phyloP scores from a whole-genome alignment of 2,113 vertebrate species.

The Pagrus major region DNA sequence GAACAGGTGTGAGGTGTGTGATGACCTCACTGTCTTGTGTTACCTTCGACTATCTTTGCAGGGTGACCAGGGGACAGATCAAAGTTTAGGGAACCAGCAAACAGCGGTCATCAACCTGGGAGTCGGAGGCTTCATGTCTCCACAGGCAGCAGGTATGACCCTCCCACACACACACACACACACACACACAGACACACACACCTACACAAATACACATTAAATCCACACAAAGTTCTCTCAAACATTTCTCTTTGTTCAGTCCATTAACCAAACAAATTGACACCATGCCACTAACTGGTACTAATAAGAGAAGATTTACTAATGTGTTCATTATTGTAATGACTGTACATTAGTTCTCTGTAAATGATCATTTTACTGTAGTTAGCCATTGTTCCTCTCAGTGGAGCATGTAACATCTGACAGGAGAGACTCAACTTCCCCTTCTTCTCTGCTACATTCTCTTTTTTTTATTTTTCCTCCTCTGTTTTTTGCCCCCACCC shows the following conservation, averaged over 20 bases:
- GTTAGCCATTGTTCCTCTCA: constrained; percentile 56
- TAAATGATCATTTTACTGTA: constrained; percentile 52
- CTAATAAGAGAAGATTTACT: constrained; percentile 52
- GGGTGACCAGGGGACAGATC: constrained; percentile 92
- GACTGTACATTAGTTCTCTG: constrained; percentile 44
- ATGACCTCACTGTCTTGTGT: not conserved
- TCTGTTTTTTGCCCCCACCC: constrained; percentile 75
- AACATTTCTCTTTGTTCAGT: constrained; percentile 27
- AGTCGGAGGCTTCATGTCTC: constrained; percentile 93
- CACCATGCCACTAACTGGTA: constrained; percentile 50
- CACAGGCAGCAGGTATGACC: constrained; percentile 88
- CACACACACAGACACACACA: no score
- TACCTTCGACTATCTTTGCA: constrained; percentile 72
- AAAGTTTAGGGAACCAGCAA: constrained; percentile 91
- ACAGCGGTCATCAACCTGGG: constrained; percentile 96
- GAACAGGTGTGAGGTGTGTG: not conserved
- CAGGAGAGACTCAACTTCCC: constrained; percentile 85
- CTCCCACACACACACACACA: no score
- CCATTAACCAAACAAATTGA: constrained; percentile 36
- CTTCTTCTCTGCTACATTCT: constrained; percentile 85
- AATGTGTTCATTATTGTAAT: constrained; percentile 51
- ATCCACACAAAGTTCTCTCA: not conserved
- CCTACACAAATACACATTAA: constrained; percentile 6
- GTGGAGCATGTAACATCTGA: constrained; percentile 73
- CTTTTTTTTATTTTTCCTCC: constrained; percentile 68